Conservation (phyloP, 2,797 vertebrate genomes). For the Saguinus oedipus region DNA sequence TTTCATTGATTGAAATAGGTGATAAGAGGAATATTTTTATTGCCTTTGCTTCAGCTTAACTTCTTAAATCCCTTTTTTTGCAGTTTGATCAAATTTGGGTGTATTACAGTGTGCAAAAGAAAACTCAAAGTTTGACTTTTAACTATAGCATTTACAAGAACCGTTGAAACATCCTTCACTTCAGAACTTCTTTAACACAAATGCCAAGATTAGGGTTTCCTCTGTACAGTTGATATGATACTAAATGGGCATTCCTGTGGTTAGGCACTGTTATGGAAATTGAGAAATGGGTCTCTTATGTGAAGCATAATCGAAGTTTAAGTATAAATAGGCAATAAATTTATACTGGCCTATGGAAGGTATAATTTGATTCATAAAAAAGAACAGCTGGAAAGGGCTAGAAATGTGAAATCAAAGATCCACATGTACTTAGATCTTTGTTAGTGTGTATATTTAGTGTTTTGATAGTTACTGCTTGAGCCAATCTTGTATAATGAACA, state of each 20-base stretch:
- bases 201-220: background rate
- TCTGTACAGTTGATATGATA: background rate
- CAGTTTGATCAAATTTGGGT: background rate
- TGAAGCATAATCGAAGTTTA: background rate
- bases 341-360: background rate
- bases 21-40: background rate
- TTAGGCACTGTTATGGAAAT: background rate
- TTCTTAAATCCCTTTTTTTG: background rate
- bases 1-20: background rate
- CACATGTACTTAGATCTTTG: background rate
- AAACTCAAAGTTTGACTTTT: background rate
- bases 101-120: slow-evolving; percentile 4
- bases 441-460: background rate
- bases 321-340: background rate
- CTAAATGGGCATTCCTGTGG: background rate
- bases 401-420: slow-evolving; percentile 33
- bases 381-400: background rate
- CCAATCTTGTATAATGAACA: background rate
- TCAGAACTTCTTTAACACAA: background rate
- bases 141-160: background rate
- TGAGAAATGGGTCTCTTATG: background rate
- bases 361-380: background rate
- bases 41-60: slow-evolving; percentile 31
- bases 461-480: background rate
- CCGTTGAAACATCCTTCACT: background rate